Base-by-base conservation (phyloP, 2,113 vertebrate species). In the Ramphastos sulfuratus region DNA sequence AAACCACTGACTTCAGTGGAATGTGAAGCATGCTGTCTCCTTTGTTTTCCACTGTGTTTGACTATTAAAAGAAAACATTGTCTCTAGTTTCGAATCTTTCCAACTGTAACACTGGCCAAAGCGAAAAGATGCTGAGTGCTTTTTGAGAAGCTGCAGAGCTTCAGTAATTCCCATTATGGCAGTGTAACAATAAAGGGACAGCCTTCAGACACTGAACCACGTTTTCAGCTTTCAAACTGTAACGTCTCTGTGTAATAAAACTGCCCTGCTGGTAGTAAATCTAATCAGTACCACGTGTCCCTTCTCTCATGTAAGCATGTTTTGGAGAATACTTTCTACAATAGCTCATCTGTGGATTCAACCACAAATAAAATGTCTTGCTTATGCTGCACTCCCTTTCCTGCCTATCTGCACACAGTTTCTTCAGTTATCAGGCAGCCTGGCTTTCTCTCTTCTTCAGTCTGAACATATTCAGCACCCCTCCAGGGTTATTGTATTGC, bases 271-370 rank as follows among this genome's bases (percentile, higher is more conserved):
- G 88, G 95, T 97, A 90, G 94, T 95, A 59, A 85, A 95, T 93
- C 90, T 97, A 97, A 97, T 96, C 92, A 96, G 92, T 91, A 96
- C 95, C 97, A 97, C 86, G 95, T 97, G 93, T 92, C 93, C 69
- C 92, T 64, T 89, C 64, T 89, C 94, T 69, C 92, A 80, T 91
- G 82, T 91, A 97, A 97, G 97, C 93, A 95, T 96, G 96, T 93
- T 94, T 94, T 91, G 88, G 90, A 79, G 94, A 93, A 96, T 96
- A 92, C 78, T 97, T 97, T 96, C 95, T 97, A 94, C 83, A 96
- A 93, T 90, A 96, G 81, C 94, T 97, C 96, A 97, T 97, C 89
- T 94, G 92, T 93, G 89, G 92, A 94, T 93, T 97, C 96, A 96
- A 95, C 94, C 96, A 93, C 92, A 97, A 94, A 97, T 91, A 92